Base-by-base conservation (phyloP, 2,113 vertebrate genomes). In the Cyprinus carpio region DNA sequence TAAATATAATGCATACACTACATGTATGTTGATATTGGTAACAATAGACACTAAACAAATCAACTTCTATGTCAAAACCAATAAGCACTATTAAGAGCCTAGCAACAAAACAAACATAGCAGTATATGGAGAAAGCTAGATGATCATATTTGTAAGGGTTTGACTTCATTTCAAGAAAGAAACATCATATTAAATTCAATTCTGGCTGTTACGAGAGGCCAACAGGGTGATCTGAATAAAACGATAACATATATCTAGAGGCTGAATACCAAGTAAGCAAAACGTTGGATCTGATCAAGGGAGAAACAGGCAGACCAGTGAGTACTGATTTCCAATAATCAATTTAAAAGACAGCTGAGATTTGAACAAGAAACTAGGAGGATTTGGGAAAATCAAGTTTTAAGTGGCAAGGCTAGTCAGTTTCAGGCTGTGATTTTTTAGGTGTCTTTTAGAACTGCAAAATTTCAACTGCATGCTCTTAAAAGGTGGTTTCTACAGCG, bases 281-380 rank as follows among this genome's bases (percentile, higher is more conserved):
- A 65, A 81, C 5, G 18, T 9, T 81, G 78, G n/a, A 81, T 81
- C n/a, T 65, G 8, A 64, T 81, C 60, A 64, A 65, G 16, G n/a
- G 60, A 65, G 6, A 49, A 27, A 58, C 6, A 20, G 58, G 13
- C 56, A 80, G 60, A 43, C 25, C 56, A 65, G 58, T 46, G 58
- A 81, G 13, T 7, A 65, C 0, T 81, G 58, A 81, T 81, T 81
- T 65, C 23, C 37, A 81, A 80, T 80, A 80, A 80, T 64, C 58
- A 65, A 64, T 64, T 27, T n/a, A 80, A 64, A 43, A 64, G n/a
- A 65, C 3, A 4, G 6, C 13, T 81, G 58, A 65, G 11, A 64
- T 43, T 29, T 64, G 23, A 81, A 64, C 58, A 65, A 64, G 79
- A 67, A 67, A 18, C 15, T 81, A 1, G 27, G 9, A 25, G n/a